A percentile compares a stretch with the other conserved stretches of the same genome.
phyloP scores from a whole-genome alignment of 1,140 invertebrate genomes.

The Eueides isabella region DNA sequence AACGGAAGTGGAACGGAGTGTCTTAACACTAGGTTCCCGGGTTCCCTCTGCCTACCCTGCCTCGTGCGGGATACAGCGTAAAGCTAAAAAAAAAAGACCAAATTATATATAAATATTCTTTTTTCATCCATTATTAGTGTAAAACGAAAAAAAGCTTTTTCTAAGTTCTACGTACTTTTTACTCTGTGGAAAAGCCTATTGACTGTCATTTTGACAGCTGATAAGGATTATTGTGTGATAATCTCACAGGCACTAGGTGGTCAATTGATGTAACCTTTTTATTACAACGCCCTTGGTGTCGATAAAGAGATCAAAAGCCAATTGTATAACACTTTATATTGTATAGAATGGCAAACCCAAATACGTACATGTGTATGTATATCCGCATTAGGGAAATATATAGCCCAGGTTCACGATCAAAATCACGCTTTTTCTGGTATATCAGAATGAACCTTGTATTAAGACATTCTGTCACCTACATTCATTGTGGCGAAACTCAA shows the following conservation, averaged over 20 bases:
- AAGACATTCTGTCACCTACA: neutral
- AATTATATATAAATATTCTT: too few relatives aligned
- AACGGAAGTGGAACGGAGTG: too few relatives aligned
- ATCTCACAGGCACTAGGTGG: constrained; percentile 16
- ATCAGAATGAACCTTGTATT: neutral
- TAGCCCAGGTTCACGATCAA: neutral
- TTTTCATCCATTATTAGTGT: too few relatives aligned
- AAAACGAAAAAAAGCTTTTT: too few relatives aligned
- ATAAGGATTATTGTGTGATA: constrained; percentile 14
- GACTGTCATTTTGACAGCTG: neutral
- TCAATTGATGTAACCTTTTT: constrained; percentile 20
- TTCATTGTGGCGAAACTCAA: neutral
- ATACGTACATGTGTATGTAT: neutral
- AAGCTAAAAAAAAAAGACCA: too few relatives aligned
- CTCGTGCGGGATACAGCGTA: too few relatives aligned
- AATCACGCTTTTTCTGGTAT: too few relatives aligned
- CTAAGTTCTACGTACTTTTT: too few relatives aligned
- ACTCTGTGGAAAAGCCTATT: neutral
- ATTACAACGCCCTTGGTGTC: constrained; percentile 12
- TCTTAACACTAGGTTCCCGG: too few relatives aligned
- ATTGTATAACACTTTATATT: neutral
- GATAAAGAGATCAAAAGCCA: neutral
- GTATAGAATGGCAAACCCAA: neutral
- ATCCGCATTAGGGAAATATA: neutral
- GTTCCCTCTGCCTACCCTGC: too few relatives aligned